phyloP scores from a whole-genome alignment of 1,140 invertebrate genomes.

The Andricus grossulariae region DNA sequence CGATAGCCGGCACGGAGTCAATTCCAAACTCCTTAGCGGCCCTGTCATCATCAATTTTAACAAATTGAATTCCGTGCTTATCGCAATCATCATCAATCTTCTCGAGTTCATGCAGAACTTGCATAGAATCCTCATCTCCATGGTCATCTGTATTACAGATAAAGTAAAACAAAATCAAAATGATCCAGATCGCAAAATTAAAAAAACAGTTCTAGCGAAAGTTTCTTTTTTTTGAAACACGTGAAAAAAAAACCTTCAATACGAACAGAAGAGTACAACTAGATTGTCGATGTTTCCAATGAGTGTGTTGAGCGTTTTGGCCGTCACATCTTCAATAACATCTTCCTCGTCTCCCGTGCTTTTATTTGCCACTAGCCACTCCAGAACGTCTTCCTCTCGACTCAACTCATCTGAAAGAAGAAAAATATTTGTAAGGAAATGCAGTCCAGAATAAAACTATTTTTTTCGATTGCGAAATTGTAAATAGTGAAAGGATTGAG shows the following conservation, averaged over 20 bases:
- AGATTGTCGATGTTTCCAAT: slow-evolving; percentile 93
- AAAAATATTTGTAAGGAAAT: slow-evolving; percentile 18
- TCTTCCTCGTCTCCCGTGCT: slow-evolving; percentile 95
- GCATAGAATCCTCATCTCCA: slow-evolving; percentile 89
- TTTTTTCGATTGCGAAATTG: background rate
- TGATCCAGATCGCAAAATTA: background rate
- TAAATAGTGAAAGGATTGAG: slow-evolving; percentile 3
- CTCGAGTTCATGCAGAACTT: slow-evolving; percentile 89
- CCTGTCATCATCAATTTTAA: slow-evolving; percentile 92
- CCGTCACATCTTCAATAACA: slow-evolving; percentile 94
- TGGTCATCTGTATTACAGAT: slow-evolving; percentile 82
- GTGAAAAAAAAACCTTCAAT: slow-evolving; percentile 49
- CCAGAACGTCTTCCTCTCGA: slow-evolving; percentile 93
- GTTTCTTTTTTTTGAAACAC: background rate
- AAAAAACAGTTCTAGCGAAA: background rate
- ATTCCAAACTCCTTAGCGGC: slow-evolving; percentile 91
- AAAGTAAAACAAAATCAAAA: background rate
- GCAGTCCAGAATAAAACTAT: slow-evolving; percentile 26
- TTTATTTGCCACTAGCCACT: slow-evolving; percentile 95
- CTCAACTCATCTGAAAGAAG: slow-evolving; percentile 87
- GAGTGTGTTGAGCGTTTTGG: slow-evolving; percentile 90
- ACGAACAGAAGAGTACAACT: slow-evolving; percentile 95
- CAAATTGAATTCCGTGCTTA: slow-evolving; percentile 94
- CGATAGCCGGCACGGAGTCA: slow-evolving; percentile 88
- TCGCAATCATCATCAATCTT: slow-evolving; percentile 96